Conservation (phyloP, 2,888 invertebrate species). For the Synergus laeviventris region DNA sequence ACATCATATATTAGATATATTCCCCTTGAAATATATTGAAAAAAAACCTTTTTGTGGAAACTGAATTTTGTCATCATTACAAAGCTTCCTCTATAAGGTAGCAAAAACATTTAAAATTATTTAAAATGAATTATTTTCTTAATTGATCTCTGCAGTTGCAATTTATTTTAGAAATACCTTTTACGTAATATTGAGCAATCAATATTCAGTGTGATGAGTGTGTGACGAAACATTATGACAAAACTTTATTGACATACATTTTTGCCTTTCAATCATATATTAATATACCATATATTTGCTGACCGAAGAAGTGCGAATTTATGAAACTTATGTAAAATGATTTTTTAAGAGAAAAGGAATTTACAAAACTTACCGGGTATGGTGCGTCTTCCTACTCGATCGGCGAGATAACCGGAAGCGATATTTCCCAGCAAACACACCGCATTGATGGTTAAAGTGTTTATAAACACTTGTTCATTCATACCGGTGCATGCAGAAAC, state of each 20-base stretch:
- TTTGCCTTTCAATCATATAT: not conserved
- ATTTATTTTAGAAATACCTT: no score
- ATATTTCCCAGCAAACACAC: constrained; percentile 82
- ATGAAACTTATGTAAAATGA: not conserved
- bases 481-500: constrained; percentile 65
- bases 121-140: no score
- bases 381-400: constrained; percentile 67
- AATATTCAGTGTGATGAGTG: not conserved
- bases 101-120: not conserved
- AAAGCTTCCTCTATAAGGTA: no score
- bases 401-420: constrained; percentile 80
- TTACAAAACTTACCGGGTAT: constrained; percentile 68
- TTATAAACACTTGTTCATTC: constrained; percentile 81
- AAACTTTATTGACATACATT: not conserved
- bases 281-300: not conserved
- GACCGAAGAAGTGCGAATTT: not conserved
- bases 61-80: no score
- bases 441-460: constrained; percentile 82
- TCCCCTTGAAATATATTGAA: no score
- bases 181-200: not conserved
- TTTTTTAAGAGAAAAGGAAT: not conserved
- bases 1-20: no score
- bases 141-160: no score
- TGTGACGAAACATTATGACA: not conserved
- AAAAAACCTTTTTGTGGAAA: no score